Evolutionary conservation across 1,140 invertebrate genomes (phyloP).

Genomic region (Zaprionus capensis): DNA sequence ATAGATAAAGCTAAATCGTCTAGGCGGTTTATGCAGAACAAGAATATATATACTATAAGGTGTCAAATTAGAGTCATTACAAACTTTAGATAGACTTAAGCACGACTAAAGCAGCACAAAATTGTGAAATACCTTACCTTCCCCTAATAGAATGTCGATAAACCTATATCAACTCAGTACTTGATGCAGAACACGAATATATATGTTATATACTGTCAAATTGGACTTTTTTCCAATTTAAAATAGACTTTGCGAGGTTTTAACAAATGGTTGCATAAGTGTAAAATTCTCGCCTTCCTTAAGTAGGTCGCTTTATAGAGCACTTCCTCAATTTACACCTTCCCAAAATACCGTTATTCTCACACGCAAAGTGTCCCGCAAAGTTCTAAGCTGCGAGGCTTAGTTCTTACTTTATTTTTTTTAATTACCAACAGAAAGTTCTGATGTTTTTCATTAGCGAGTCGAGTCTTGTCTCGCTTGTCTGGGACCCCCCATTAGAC

Average conservation of each 20-base stretch:
- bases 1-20: no score
- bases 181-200: no score
- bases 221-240: accelerated
- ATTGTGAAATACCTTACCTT: no score
- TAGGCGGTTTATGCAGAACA: accelerated
- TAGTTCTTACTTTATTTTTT: slow-evolving; percentile 6
- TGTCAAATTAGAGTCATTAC: no score
- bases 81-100: no score
- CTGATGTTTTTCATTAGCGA: slow-evolving; percentile 25
- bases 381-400: slow-evolving; percentile 6
- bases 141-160: accelerated
- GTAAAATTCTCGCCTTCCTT: background rate
- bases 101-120: no score
- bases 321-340: background rate
- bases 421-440: slow-evolving; percentile 21
- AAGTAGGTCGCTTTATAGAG: background rate
- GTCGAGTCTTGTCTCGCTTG: slow-evolving; percentile 7
- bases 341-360: background rate
- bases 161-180: no score
- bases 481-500: slow-evolving; percentile 19
- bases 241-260: no score
- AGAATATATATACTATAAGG: no score
- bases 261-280: no score
- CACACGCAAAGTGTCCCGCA: background rate
- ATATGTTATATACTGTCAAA: no score